These are phyloP conservation scores for Chelonus formosanus DNA, from an alignment of 2,888 invertebrate species.

Conservation along the genomic window DNA sequence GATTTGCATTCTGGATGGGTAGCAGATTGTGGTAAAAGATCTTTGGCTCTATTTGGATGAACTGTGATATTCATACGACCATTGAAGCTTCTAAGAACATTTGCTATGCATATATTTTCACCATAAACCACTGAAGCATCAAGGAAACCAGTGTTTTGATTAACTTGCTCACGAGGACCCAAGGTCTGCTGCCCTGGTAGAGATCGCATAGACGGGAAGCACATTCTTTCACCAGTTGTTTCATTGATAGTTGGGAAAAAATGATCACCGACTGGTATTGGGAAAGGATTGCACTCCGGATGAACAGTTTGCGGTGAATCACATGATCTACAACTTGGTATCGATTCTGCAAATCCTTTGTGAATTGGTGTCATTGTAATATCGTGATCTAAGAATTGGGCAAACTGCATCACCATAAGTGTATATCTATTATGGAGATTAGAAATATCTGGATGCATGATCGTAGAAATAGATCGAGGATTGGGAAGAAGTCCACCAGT, in stretches of 20 bases:
- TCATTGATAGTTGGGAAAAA: constrained; percentile 88
- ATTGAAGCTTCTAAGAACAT: constrained; percentile 79
- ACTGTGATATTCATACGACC: constrained; percentile 84
- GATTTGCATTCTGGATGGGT: constrained; percentile 89
- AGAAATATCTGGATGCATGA: constrained; percentile 91
- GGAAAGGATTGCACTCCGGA: constrained; percentile 93
- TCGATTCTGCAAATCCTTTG: constrained; percentile 89
- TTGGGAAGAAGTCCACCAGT: constrained; percentile 84
- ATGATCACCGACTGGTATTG: constrained; percentile 87
- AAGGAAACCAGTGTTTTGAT: constrained; percentile 91
- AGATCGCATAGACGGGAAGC: constrained; percentile 95
- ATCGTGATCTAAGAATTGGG: constrained; percentile 94
- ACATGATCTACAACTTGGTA: constrained; percentile 89
- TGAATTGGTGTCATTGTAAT: constrained; percentile 93
- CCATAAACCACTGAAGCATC: constrained; percentile 91
- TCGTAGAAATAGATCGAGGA: constrained; percentile 84
- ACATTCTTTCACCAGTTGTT: constrained; percentile 83
- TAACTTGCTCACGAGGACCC: constrained; percentile 91
- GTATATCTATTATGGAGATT: constrained; percentile 89
- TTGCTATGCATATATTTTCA: constrained; percentile 83
- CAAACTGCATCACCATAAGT: constrained; percentile 94
- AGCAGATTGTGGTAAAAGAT: constrained; percentile 80
- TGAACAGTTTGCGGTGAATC: constrained; percentile 88
- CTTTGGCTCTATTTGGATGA: constrained; percentile 78
- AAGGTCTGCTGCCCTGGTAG: constrained; percentile 89